phyloP scores from a whole-genome alignment of 2,113 vertebrate genomes.

The Semnornis frantzii region DNA sequence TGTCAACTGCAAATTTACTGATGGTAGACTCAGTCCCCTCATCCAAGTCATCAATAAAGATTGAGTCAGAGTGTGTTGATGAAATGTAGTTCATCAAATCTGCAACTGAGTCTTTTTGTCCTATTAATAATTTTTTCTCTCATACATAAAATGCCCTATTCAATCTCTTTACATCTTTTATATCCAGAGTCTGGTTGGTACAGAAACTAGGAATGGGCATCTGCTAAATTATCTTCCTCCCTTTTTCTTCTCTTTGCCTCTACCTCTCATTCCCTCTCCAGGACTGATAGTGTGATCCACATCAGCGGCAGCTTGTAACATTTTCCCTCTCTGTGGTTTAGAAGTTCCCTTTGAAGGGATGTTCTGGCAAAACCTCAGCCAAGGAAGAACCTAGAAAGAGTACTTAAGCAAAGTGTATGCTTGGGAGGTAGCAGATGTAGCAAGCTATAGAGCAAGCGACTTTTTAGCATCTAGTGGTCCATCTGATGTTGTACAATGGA shows the following conservation, averaged over 20 bases:
- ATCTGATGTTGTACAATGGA: neutral
- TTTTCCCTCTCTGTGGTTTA: neutral
- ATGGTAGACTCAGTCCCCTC: too few species aligned
- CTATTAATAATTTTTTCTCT: neutral
- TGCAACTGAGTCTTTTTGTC: neutral
- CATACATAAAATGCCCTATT: neutral
- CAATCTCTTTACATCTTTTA: neutral
- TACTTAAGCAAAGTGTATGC: neutral
- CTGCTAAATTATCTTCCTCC: neutral
- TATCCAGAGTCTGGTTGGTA: neutral
- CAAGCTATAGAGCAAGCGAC: neutral
- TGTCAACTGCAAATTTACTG: too few species aligned
- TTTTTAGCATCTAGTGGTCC: neutral
- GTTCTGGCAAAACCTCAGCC: neutral
- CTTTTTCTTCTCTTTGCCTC: neutral
- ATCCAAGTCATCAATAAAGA: too few species aligned
- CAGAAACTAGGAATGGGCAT: neutral
- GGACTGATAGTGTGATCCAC: neutral
- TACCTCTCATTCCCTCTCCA: neutral
- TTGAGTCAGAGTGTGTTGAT: neutral
- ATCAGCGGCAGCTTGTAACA: neutral
- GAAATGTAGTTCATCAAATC: neutral
- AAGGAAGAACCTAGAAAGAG: neutral
- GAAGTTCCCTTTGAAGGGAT: neutral
- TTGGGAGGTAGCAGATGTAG: neutral